Evolutionary conservation across 1,140 invertebrate genomes (phyloP), one percentile per base, ranked within the genome.

Genomic region (Trissolcus basalis): DNA sequence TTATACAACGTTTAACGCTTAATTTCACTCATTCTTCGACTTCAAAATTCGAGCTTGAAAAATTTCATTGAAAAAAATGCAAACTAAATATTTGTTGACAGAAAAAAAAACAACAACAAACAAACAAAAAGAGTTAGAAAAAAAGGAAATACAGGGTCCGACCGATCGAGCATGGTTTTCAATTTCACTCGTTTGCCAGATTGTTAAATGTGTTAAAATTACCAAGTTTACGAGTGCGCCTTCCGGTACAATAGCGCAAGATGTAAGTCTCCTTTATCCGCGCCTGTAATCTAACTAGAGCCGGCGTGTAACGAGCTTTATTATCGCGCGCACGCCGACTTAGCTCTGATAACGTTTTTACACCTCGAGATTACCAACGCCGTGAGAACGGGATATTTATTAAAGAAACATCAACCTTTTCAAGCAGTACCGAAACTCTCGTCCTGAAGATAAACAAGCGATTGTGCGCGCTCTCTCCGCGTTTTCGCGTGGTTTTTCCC

Each of bases 231-330:
- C 68, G 61, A 68, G 56, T 39, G 14, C 45, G 48, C 56, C 63
- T 77, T 72, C 68, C 67, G 61, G 67, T 61, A 65, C 67, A 64
- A 60, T 54, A 49, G 61, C 61, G 43, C 48, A 41, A 61, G 74
- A 63, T 71, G 74, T 64, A 68, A 72, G 68, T 63, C 63, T 43
- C 48, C 63, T 77, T 77, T 68, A 71, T 77, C 68, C 74, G 63
- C 35, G 4, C 36, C 53, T 58, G 58, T 72, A 71, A 77, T 77
- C 68, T 77, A 68, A 53, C 63, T 68, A 63, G 67, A 63, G 49
- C 58, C 56, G 63, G 49, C 61, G 48, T 61, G 68, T 77, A 77
- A 77, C 74, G 75, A 72, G 75, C 68, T 72, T 72, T 72, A 77
- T 77, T 72, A 72, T 77, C 68, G 65, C 75, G 33, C n/a, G 33